Base-by-base conservation (phyloP, 2,113 vertebrate genomes). In the Etheostoma spectabile region DNA sequence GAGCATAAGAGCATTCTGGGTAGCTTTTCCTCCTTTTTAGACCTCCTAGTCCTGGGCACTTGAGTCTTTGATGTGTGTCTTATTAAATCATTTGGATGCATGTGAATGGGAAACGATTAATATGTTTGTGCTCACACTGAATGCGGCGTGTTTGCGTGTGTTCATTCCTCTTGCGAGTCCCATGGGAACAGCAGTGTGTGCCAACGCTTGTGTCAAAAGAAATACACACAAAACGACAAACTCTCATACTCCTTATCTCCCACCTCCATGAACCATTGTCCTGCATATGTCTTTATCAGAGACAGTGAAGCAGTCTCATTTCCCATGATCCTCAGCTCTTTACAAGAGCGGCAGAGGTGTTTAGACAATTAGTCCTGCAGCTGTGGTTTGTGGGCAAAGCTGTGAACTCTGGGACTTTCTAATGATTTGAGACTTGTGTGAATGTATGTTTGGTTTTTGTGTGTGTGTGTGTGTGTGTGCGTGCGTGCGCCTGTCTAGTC, bases 111-210 rank as follows among this genome's bases (percentile, higher is more conserved):
- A 42, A 48, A 59, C 12, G 6, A 73, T 86, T 81, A 68, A 72
- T 81, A 65, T 83, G 59, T 89, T 84, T 88, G 79, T 53, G 51
- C 61, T 42, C 18, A 51, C 46, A 53, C n/a, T 67, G 56, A 63
- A 64, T 68, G 55, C 18, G 62, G 33, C 66, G 53, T 71, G 22
- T 21, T 42, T 48, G 33, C 35, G 53, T 49, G 35, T 15, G 24
- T 65, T 13, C 5, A 13, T 60, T 33, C 19, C 24, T 62, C 18
- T 30, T 33, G 61, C 67, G 48, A 51, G 76, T 75, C 80, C 85
- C 90, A 92, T 95, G 93, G 93, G 94, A 94, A 93, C 80, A 49
- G 84, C 64, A 62, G 35, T 92, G 90, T 94, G 89, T 91, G 83
- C 88, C 89, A 64, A 91, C 87, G 90, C 86, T 83, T 86, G 91